Percentiles rank a stretch among this genome's conserved stretches.
phyloP scores from a whole-genome alignment of 2,888 invertebrate genomes.

The Dynastes tityus region DNA sequence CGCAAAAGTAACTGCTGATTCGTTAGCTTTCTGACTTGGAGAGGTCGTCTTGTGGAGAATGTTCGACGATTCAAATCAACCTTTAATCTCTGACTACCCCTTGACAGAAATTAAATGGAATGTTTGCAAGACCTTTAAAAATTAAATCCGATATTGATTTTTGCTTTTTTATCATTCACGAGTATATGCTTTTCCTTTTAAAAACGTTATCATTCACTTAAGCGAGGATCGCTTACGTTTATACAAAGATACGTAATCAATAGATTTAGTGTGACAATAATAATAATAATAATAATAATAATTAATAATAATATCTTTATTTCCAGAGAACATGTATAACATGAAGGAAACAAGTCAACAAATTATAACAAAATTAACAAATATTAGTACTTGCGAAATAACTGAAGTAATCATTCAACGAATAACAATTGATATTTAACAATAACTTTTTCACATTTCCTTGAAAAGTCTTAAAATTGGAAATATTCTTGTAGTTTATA shows the following conservation, averaged over 20 bases:
- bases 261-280: not conserved
- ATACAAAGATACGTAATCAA: not conserved
- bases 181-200: not conserved
- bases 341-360: too few relatives aligned
- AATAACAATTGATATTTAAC: too few relatives aligned
- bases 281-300: too few relatives aligned
- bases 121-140: slow-evolving; percentile 46
- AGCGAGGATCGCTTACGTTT: not conserved
- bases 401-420: too few relatives aligned
- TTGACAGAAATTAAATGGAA: slow-evolving; percentile 45
- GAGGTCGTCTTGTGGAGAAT: slow-evolving; percentile 47
- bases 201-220: slow-evolving; percentile 1
- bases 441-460: too few relatives aligned
- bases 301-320: too few relatives aligned
- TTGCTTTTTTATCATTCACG: not conserved
- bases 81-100: slow-evolving; percentile 45
- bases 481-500: too few relatives aligned
- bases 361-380: too few relatives aligned
- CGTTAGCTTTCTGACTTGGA: slow-evolving; percentile 57
- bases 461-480: too few relatives aligned
- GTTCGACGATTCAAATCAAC: slow-evolving; percentile 46
- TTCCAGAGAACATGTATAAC: too few relatives aligned
- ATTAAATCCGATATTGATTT: slow-evolving; percentile 40
- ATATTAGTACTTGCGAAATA: too few relatives aligned
- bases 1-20: slow-evolving; percentile 56